Conservation (phyloP, 2,113 vertebrate species). For the Pseudois nayaur region DNA sequence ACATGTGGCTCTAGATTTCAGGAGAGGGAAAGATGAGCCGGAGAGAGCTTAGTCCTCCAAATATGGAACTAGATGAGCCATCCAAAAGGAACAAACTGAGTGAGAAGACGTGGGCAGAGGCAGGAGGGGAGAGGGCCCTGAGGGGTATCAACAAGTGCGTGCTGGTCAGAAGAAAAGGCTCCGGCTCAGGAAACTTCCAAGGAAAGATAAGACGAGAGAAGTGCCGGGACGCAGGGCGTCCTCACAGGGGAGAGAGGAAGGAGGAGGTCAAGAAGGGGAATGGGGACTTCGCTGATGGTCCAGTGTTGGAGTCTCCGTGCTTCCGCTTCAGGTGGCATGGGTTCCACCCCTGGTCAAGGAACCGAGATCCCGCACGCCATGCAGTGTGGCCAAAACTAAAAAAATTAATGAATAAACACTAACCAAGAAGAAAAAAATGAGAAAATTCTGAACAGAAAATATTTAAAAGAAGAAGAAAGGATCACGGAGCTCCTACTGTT, state of each 20-base stretch:
- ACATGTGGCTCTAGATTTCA: not conserved
- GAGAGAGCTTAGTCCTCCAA: not conserved
- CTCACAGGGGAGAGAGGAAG: not conserved
- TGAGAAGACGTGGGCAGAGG: not conserved
- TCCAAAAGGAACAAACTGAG: not conserved
- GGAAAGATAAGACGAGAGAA: not conserved
- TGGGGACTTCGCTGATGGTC: not conserved
- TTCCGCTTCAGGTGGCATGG: not conserved
- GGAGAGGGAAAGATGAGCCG: not conserved
- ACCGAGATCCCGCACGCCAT: not conserved
- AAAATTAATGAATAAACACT: not conserved
- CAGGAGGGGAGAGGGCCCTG: not conserved
- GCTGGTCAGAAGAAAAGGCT: not conserved
- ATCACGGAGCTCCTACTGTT: not conserved
- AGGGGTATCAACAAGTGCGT: not conserved
- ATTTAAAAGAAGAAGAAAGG: not conserved
- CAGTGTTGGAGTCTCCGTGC: not conserved
- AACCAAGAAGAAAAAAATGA: not conserved
- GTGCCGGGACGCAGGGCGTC: fast-evolving
- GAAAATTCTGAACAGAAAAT: not conserved
- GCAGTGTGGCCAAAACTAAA: not conserved
- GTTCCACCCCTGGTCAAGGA: not conserved
- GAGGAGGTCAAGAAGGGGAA: not conserved
- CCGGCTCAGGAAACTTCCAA: not conserved
- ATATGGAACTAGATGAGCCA: not conserved